Conservation (phyloP, 2,113 vertebrate genomes). For the Parotia lawesii region DNA sequence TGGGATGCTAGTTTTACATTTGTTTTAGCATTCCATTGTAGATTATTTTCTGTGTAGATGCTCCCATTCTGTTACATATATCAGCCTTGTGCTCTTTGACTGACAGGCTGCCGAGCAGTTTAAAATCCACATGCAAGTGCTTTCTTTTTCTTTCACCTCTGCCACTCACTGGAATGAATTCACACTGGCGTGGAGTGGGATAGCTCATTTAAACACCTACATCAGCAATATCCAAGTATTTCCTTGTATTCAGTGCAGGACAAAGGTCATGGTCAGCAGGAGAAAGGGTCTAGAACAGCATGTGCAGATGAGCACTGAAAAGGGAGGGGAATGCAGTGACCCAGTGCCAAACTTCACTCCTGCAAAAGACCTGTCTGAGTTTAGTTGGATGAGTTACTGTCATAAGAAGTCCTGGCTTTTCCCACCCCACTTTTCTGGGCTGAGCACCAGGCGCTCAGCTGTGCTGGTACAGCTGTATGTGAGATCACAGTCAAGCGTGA, state of each 20-base stretch:
- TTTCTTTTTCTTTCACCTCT: neutral
- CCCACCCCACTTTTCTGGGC: neutral
- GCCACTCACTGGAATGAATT: neutral
- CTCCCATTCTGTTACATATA: neutral
- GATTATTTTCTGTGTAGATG: neutral
- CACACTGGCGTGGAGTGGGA: neutral
- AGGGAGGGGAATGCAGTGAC: neutral
- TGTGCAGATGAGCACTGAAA: neutral
- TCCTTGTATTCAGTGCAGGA: neutral
- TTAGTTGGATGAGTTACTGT: neutral
- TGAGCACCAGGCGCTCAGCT: neutral
- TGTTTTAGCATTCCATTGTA: neutral
- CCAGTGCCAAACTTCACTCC: neutral
- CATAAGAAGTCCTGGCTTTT: slow-evolving; percentile 12
- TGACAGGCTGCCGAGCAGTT: neutral
- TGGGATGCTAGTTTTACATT: neutral
- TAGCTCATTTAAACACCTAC: neutral
- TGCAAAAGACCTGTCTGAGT: neutral
- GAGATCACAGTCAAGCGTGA: slow-evolving; percentile 49
- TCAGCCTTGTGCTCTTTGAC: neutral
- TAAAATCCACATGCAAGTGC: neutral
- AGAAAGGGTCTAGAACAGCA: neutral
- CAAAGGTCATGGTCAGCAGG: neutral
- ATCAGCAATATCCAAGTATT: neutral
- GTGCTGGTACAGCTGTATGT: slow-evolving; percentile 55